Base-by-base conservation (phyloP, 2,797 vertebrate species). In the Scolopax bukidnonensis region DNA sequence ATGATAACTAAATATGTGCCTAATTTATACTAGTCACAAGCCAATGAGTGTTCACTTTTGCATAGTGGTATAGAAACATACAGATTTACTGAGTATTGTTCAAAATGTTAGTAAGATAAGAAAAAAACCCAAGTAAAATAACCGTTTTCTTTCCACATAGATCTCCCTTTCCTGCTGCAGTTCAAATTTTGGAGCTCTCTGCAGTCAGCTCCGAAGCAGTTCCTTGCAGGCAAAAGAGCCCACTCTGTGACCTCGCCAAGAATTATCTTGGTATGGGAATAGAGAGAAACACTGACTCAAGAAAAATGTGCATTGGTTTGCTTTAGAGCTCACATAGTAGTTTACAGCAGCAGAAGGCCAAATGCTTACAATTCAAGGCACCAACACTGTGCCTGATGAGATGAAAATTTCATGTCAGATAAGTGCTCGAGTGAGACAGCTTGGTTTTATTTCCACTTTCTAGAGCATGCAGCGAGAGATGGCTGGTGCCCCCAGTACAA, bases 321-420 rank as follows among this genome's bases (percentile, higher is more conserved):
- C 57, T 76, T 84, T 90, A 79, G 57, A 89, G 54, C 54, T 93
- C 82, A 68, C 69, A 61, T 17, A 36, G 59, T 69, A 81, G 36
- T 89, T 93, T 88, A 65, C n/a, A 86, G 79, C 84, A 90, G 57
- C 61, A 79, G 65, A 88, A 95, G 67, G 70, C 85, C 85, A 91
- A 91, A 73, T 48, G 32, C 16, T 95, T 95, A 76, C 32, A 86
- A 97, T 88, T 95, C 82, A 90, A 91, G 36, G 59, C 76, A 89
- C 27, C 70, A 78, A 21, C 40, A 16, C 10, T 32, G 30, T 81
- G 77, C 69, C 87, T 84, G 93, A 95, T 87, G 74, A 95, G 73
- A 94, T 81, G 91, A 95, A 94, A 93, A 84, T 90, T 93, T 95
- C 84, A 71, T 65, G 61, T 86, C 7, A 8, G 54, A 3, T 76